Evolutionary conservation across 2,797 vertebrate species (phyloP).

Genomic region (Macrochelys suwanniensis): DNA sequence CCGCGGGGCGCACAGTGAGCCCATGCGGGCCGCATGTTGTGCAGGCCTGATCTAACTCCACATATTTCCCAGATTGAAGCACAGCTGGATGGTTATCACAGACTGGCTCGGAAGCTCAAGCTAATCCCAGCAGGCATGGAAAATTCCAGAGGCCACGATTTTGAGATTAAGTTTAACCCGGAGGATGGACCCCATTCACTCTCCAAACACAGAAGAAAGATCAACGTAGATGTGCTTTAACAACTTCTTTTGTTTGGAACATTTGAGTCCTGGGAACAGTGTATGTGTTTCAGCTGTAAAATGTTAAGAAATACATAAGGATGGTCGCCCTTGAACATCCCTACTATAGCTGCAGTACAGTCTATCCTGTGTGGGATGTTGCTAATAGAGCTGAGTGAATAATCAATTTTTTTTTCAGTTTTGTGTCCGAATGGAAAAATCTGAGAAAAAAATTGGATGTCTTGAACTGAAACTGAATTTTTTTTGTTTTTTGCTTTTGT

Average conservation of each 20-base stretch:
- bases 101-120: slow-evolving; percentile 89
- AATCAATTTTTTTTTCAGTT: too few relatives aligned
- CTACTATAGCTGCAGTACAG: too few relatives aligned
- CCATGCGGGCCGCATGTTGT: too few relatives aligned
- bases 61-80: slow-evolving; percentile 80
- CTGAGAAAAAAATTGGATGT: too few relatives aligned
- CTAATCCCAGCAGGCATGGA: slow-evolving; percentile 88
- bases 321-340: too few relatives aligned
- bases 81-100: slow-evolving; percentile 88
- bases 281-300: neutral
- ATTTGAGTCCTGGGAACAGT: neutral
- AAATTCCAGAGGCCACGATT: slow-evolving; percentile 89
- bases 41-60: neutral
- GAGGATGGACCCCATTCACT: slow-evolving; percentile 79
- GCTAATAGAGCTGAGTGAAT: too few relatives aligned
- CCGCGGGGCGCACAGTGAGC: too few relatives aligned
- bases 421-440: too few relatives aligned
- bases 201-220: slow-evolving; percentile 84
- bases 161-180: slow-evolving; percentile 85
- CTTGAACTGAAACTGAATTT: too few relatives aligned
- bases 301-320: too few relatives aligned
- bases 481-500: too few relatives aligned
- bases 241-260: neutral
- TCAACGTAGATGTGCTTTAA: slow-evolving; percentile 79
- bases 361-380: too few relatives aligned